These are phyloP conservation scores for Rhipidura dahli DNA, from an alignment of 2,113 vertebrate genomes.

Conservation along the genomic window DNA sequence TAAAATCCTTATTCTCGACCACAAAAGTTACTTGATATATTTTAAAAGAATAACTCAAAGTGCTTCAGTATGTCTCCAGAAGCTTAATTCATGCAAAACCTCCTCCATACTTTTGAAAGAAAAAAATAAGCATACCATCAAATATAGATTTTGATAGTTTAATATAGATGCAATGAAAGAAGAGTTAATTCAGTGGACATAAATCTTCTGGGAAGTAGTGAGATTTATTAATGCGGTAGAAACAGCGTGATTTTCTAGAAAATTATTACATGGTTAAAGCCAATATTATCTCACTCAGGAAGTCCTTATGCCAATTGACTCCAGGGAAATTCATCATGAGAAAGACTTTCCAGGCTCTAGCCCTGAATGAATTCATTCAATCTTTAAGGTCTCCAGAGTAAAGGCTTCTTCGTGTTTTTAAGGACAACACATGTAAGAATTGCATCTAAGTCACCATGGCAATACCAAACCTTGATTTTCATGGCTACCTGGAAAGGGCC, in stretches of 20 bases:
- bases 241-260: background rate
- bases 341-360: background rate
- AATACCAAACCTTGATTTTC: background rate
- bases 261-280: background rate
- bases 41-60: constrained; percentile 12
- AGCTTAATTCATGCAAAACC: background rate
- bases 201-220: background rate
- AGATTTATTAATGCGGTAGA: background rate
- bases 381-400: background rate
- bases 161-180: background rate
- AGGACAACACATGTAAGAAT: background rate
- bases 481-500: background rate
- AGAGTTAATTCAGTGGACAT: background rate
- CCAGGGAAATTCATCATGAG: rapidly evolving
- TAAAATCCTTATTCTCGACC: background rate
- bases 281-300: background rate
- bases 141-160: background rate
- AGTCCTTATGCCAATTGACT: background rate
- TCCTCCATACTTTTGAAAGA: background rate
- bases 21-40: background rate
- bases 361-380: rapidly evolving
- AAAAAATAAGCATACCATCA: background rate
- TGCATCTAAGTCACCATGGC: background rate
- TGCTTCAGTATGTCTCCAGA: background rate
- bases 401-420: background rate